Evolutionary conservation across 2,797 vertebrate genomes (phyloP).

Genomic region (Brachyrhaphis roseni): DNA sequence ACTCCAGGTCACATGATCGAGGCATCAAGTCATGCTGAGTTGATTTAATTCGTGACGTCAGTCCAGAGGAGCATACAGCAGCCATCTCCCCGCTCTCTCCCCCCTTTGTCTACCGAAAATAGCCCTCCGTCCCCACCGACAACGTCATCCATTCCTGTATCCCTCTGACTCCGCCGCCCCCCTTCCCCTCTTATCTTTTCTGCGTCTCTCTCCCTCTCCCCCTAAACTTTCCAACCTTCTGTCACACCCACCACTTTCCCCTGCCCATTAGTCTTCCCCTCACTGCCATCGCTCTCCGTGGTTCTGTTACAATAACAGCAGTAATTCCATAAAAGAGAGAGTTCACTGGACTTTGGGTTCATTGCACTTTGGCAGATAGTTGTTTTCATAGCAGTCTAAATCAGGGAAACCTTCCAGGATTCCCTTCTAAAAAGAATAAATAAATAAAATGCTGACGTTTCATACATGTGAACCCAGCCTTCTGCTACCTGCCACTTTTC

Average conservation of each 20-base stretch:
- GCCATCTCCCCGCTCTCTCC: conserved; percentile 39
- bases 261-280: conserved; percentile 3
- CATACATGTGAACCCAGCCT: conserved; percentile 40
- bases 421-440: conserved; percentile 20
- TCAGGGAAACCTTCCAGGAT: conserved; percentile 22
- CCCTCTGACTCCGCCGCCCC: conserved; percentile 37
- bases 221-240: conserved; percentile 29
- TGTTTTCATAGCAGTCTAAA: conserved; percentile 5
- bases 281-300: conserved; percentile 34
- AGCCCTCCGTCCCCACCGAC: conserved; percentile 60
- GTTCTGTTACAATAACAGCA: conserved; percentile 48
- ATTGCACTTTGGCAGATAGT: conserved; percentile 27
- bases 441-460: background rate
- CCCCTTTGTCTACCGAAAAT: conserved; percentile 74
- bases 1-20: conserved; percentile 62
- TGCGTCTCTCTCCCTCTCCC: background rate
- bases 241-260: background rate
- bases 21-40: conserved; percentile 49
- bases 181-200: conserved; percentile 27
- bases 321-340: conserved; percentile 51
- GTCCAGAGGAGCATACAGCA: conserved; percentile 45
- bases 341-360: conserved; percentile 48
- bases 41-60: conserved; percentile 76
- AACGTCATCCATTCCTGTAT: conserved; percentile 67
- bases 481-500: background rate